phyloP scores from a whole-genome alignment of 2,797 vertebrate genomes.

The Sebastes iracundus region DNA sequence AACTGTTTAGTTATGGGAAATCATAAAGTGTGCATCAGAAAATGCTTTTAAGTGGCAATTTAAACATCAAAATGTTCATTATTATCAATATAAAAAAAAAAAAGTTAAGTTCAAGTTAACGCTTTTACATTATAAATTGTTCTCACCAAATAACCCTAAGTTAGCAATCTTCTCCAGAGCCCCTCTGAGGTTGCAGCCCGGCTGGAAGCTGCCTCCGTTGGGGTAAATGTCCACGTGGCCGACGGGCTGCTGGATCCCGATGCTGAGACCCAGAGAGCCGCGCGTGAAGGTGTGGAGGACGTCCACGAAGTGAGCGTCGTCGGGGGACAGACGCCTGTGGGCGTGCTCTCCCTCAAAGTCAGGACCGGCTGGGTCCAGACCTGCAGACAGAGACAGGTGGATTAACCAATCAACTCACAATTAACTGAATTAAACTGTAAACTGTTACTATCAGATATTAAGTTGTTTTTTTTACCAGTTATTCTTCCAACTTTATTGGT shows the following conservation, averaged over 20 bases:
- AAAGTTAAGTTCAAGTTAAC: neutral
- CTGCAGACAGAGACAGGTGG: constrained; percentile 50
- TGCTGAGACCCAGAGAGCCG: constrained; percentile 82
- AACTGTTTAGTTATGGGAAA: neutral
- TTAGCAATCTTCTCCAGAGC: constrained; percentile 81
- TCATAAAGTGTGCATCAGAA: neutral
- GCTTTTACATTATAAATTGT: neutral
- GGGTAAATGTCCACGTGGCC: constrained; percentile 86
- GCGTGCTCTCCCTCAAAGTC: constrained; percentile 83
- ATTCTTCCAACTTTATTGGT: constrained; percentile 84
- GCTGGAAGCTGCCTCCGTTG: constrained; percentile 84
- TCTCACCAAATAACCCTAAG: constrained; percentile 81
- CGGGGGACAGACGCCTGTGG: constrained; percentile 81
- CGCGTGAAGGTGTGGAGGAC: constrained; percentile 84
- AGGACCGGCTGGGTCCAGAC: constrained; percentile 84
- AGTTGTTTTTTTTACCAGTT: constrained; percentile 75
- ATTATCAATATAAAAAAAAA: too few species aligned
- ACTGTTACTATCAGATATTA: neutral
- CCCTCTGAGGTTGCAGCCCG: constrained; percentile 82
- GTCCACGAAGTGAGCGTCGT: constrained; percentile 85
- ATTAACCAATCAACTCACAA: neutral
- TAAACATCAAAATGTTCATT: too few species aligned
- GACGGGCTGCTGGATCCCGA: constrained; percentile 84
- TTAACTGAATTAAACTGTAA: neutral
- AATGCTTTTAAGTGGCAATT: neutral